A percentile compares a stretch with the other conserved stretches of the same genome.
Evolutionary conservation across 2,113 vertebrate genomes (phyloP).

Genomic region (Ameiurus melas): DNA sequence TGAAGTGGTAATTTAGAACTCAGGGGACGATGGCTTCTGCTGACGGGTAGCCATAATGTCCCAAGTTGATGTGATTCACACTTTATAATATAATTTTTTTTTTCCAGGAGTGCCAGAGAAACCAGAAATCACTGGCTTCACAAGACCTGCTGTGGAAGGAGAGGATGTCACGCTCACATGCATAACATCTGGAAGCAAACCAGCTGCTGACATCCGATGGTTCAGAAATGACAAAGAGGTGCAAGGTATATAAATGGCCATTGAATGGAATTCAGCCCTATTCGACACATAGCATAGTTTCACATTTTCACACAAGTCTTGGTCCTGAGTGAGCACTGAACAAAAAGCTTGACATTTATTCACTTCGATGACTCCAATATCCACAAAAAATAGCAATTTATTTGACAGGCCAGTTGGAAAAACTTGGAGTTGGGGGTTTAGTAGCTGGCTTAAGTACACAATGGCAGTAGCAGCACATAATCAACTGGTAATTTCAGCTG

Average conservation of each 20-base stretch:
- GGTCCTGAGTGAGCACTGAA: not conserved
- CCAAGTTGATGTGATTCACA: not conserved
- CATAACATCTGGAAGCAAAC: conserved; percentile 93
- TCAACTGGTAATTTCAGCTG: not conserved
- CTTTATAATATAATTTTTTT: not conserved
- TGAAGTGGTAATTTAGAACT: not conserved
- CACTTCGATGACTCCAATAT: not conserved
- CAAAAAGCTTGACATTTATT: conserved; percentile 22
- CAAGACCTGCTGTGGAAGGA: conserved; percentile 89
- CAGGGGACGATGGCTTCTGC: not conserved
- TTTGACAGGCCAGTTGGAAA: conserved; percentile 13
- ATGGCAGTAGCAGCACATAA: not conserved
- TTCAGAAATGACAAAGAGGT: conserved; percentile 96
- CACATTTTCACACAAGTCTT: conserved; percentile 2
- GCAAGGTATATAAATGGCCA: conserved; percentile 79
- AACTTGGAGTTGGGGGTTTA: conserved; percentile 8
- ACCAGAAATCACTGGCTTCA: conserved; percentile 92
- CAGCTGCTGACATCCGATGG: conserved; percentile 94
- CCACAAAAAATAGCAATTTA: conserved; percentile 15
- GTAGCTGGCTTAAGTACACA: conserved; percentile 8
- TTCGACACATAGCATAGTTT: not conserved
- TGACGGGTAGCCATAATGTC: not conserved
- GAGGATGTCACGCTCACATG: conserved; percentile 92
- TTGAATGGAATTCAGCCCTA: not conserved
- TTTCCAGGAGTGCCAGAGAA: conserved; percentile 87